Evolutionary conservation across 1,140 invertebrate genomes (phyloP), one percentile per base, ranked within the genome.

Genomic region (Eumaeus atala): DNA sequence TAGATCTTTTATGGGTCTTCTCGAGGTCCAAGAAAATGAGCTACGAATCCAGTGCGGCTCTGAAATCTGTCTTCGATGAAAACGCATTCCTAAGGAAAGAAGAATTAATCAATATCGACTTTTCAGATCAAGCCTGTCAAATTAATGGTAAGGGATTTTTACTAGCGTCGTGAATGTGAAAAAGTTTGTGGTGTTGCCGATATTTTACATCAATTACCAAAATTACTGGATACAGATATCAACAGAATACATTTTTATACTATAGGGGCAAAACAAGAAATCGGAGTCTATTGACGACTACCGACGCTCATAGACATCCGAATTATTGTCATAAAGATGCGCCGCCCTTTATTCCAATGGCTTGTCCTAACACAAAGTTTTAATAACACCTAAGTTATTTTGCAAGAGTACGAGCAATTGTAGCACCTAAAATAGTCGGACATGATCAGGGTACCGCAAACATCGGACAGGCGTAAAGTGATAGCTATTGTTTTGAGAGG

Each of bases 221-320:
- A 17, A 17, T 11, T 60, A n/a, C 63, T 9, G 16, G 60, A 0
- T 73, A 67, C 14, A 51, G 56, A 59, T 34, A 16, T 28, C 9
- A 11, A 12, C 11, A n/a, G 11, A 5, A 40, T 0, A 5, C 7
- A n/a, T 38, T 38, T 38, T 38, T 12, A 16, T 12, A 3, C 35
- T 37, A n/a, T 37, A 37, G 9, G 35, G 5, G 9, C 34, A 7
- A 35, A n/a, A n/a, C n/a, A n/a, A n/a, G n/a, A n/a, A n/a, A n/a
- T n/a, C n/a, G n/a, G n/a, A n/a, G n/a, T n/a, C n/a, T n/a, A n/a
- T n/a, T n/a, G n/a, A n/a, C n/a, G n/a, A n/a, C n/a, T n/a, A n/a
- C n/a, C n/a, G n/a, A n/a, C n/a, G n/a, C n/a, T n/a, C n/a, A n/a
- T n/a, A n/a, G n/a, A n/a, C n/a, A n/a, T n/a, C n/a, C n/a, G n/a